Evolutionary conservation across 2,888 invertebrate species (phyloP).

Genomic region (Polydrusus pterygomalis): DNA sequence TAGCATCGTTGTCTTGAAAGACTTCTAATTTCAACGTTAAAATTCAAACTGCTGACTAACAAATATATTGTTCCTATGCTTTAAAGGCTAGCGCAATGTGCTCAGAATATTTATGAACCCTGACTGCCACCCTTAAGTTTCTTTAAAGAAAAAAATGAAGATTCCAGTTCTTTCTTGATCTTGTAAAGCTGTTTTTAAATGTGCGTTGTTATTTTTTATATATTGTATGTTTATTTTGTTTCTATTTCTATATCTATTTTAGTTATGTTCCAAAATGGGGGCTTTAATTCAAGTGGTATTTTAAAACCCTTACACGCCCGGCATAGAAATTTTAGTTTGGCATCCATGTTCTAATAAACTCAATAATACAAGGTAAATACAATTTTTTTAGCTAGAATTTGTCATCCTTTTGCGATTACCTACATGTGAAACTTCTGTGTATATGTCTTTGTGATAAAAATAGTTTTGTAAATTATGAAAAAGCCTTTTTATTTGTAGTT

Average conservation of each 20-base stretch:
- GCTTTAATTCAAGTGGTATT: conserved; percentile 7
- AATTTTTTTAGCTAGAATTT: conserved; percentile 11
- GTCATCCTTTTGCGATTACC: not conserved
- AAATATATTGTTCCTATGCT: conserved; percentile 27
- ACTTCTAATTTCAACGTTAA: conserved; percentile 22
- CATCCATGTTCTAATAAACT: conserved; percentile 29
- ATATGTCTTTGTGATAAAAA: not conserved
- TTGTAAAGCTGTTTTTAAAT: not conserved
- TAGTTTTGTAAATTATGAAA: too few relatives aligned
- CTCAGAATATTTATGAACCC: conserved; percentile 28
- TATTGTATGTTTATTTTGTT: too few relatives aligned
- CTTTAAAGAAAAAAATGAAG: not conserved
- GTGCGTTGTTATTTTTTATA: not conserved
- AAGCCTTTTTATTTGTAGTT: too few relatives aligned
- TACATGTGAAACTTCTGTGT: not conserved
- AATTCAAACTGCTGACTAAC: conserved; percentile 23
- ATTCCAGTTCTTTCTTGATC: not conserved
- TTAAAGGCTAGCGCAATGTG: conserved; percentile 30
- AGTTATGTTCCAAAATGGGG: not conserved
- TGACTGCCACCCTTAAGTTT: not conserved
- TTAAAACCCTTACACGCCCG: conserved; percentile 15
- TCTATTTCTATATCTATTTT: too few relatives aligned
- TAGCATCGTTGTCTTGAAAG: conserved; percentile 4
- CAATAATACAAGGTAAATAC: conserved; percentile 30
- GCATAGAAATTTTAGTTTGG: conserved; percentile 13